Conservation (phyloP, 2,888 invertebrate species). For the Chromoteleia sp. region DNA sequence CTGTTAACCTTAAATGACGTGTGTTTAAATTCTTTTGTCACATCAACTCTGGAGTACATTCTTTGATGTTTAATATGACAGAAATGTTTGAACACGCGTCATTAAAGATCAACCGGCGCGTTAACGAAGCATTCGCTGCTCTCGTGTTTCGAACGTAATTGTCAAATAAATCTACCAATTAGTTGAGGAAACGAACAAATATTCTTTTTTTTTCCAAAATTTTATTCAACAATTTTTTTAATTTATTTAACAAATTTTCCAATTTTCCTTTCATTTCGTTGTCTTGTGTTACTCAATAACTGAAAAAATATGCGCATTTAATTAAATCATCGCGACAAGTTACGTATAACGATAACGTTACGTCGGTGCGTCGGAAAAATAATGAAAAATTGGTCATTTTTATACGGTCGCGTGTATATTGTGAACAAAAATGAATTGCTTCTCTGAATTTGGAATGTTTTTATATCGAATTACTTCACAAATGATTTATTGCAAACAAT, state of each 20-base stretch:
- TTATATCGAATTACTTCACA: conserved; percentile 54
- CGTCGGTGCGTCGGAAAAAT: conserved; percentile 1
- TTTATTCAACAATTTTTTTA: too few relatives aligned
- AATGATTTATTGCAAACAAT: conserved; percentile 53
- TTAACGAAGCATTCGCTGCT: conserved; percentile 13
- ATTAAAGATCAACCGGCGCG: conserved; percentile 42
- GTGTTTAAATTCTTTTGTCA: conserved; percentile 48
- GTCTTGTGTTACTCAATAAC: conserved; percentile 43
- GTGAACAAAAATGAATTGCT: conserved; percentile 21
- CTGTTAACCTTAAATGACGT: conserved; percentile 53
- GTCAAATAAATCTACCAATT: conserved; percentile 17
- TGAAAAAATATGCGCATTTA: conserved; percentile 40
- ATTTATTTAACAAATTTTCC: conserved; percentile 16
- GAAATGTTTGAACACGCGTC: conserved; percentile 45
- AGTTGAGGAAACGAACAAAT: not conserved
- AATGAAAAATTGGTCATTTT: conserved; percentile 2
- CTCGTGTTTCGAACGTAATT: conserved; percentile 5
- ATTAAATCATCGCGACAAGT: conserved; percentile 51
- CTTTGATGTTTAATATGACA: conserved; percentile 56
- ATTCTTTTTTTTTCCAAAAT: too few relatives aligned
- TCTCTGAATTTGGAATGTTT: conserved; percentile 39
- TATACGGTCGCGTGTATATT: not conserved
- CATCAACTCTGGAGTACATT: conserved; percentile 29
- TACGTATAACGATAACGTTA: conserved; percentile 49
- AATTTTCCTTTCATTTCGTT: conserved; percentile 44